Evolutionary conservation across 2,888 invertebrate species (phyloP), one percentile per base, ranked within the genome.

Genomic region (Argynnis bischoffii): DNA sequence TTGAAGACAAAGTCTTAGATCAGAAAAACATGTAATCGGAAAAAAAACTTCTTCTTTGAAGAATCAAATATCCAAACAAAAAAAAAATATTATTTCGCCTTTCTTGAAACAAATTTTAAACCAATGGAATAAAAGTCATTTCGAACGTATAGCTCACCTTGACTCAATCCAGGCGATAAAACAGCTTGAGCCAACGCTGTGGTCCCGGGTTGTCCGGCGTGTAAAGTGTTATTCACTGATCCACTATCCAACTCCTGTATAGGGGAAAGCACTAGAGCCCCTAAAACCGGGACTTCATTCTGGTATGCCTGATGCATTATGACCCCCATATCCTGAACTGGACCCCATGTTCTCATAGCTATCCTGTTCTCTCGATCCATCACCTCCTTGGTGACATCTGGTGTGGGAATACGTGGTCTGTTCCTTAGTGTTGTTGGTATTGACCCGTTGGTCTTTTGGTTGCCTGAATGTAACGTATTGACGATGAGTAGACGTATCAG

Each of bases 371-470:
- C 96, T 66, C 95, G 94, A 77, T 96, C 96, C 69, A 95, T 92
- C 26, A 95, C 94, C 84, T 97, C 97, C 86, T 97, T 97, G 47
- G 96, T 95, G 8, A 97, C 97, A 83, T 97, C 97, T 0, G 97
- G 97, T 8, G 97, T 97, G 51, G 97, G 97, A 76, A 98, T 97
- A 64, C 97, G 94, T n/a, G 97, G 97, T 66, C 97, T 94, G 80
- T 96, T 96, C 81, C 96, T 96, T 71, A 96, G 89, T n/a, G 94
- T 94, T 72, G 94, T 93, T 8, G 95, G 94, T 48, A 95, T 89
- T 0, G 95, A 90, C 5, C 95, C 95, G 82, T 96, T 96, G 77
- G 96, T 92, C 84, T 95, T 95, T 77, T 94, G 93, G 50, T 95
- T 94, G 77, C 94, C 95, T 95, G 81, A 55, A 75, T 73, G 41